phyloP scores from a whole-genome alignment of 53 echinoderm and acorn worm species.

The Echinarachnius parma region DNA sequence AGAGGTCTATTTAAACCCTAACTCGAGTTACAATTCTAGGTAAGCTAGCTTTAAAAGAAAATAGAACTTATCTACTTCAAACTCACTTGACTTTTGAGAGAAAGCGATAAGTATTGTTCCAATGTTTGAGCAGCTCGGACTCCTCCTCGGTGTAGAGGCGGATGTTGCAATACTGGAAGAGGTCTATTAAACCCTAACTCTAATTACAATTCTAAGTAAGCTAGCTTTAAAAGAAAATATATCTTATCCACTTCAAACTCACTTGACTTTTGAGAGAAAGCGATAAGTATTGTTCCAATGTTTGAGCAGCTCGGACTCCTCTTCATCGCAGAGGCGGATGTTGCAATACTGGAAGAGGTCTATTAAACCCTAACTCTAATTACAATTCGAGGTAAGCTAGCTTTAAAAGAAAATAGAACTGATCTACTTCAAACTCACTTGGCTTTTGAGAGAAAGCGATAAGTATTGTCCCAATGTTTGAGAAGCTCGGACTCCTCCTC shows the following conservation, averaged over 20 bases:
- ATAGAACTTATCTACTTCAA: too few species aligned
- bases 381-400: too few species aligned
- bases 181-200: too few species aligned
- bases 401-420: too few species aligned
- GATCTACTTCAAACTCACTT: constrained; percentile 90
- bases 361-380: too few species aligned
- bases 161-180: constrained; percentile 84
- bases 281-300: constrained; percentile 89
- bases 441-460: constrained; percentile 80
- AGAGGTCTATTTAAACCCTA: too few species aligned
- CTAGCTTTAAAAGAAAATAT: too few species aligned
- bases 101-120: constrained; percentile 85
- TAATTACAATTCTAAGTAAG: too few species aligned
- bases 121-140: constrained; percentile 79
- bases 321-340: constrained; percentile 74
- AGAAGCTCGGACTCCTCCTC: constrained; percentile 69
- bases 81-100: constrained; percentile 93
- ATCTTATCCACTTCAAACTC: too few species aligned
- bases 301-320: constrained; percentile 70
- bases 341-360: constrained; percentile 82
- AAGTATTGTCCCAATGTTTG: constrained; percentile 88
- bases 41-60: too few species aligned
- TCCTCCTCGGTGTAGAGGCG: constrained; percentile 69
- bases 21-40: too few species aligned
- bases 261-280: constrained; percentile 92